A percentile compares a stretch with the other conserved stretches of the same genome.
Conservation (phyloP, 2,113 vertebrate species). For the Dipodomys stephensi region DNA sequence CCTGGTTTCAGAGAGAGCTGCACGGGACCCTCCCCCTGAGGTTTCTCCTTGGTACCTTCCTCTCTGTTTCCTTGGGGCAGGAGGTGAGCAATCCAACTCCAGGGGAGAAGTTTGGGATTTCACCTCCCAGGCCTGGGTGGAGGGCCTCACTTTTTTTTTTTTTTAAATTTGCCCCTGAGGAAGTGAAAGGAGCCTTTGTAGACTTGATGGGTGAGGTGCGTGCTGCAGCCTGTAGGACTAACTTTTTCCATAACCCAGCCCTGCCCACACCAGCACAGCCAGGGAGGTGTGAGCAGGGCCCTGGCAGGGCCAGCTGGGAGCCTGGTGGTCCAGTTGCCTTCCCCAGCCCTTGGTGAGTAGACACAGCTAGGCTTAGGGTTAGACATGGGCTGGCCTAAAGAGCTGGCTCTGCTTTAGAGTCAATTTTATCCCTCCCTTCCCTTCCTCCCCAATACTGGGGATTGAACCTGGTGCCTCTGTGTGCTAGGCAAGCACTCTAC, state of each 20-base stretch:
- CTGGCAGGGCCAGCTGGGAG: background rate
- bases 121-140: constrained; percentile 52
- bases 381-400: too few relatives aligned
- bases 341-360: background rate
- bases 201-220: constrained; percentile 55
- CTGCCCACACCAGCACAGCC: background rate
- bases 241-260: constrained; percentile 75
- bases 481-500: too few relatives aligned
- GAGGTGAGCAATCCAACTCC: constrained; percentile 23
- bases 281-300: constrained; percentile 7
- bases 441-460: too few relatives aligned
- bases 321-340: background rate
- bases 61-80: background rate
- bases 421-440: too few relatives aligned
- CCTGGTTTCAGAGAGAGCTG: background rate
- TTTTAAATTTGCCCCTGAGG: background rate
- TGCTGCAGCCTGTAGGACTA: background rate
- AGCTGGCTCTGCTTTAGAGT: too few relatives aligned
- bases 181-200: constrained; percentile 79
- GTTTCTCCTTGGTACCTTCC: background rate
- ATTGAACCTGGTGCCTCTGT: too few relatives aligned
- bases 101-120: constrained; percentile 59
- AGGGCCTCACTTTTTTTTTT: constrained; percentile 42
- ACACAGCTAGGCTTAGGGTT: background rate
- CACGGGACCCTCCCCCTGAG: too few relatives aligned